Base-by-base conservation (phyloP, 2,797 vertebrate species). In the Perdix hodgsoniae region DNA sequence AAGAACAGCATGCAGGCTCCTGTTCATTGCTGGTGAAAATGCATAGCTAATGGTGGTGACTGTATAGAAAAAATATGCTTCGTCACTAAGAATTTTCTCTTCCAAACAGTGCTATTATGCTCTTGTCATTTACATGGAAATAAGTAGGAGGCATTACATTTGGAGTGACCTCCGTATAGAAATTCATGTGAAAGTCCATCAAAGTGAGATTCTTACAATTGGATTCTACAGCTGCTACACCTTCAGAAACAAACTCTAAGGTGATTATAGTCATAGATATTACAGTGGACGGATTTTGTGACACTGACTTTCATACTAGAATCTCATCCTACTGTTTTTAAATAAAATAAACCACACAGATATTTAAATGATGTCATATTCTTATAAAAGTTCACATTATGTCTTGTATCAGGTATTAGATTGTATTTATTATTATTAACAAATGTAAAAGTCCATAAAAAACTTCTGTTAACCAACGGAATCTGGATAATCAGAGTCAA, bases 401-500 rank as follows among this genome's bases (percentile, higher is more conserved):
- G 39, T 35, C 18, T 49, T 81, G 14, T 72, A 71, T 84, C 29
- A 64, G 39, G 37, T 66, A 27, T 33, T 24, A 83, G 47, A 75
- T 78, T 90, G 18, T 54, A 84, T 63, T 95, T 95, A 72, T 65
- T 79, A 90, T 76, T 86, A 83, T 60, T 95, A 83, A 5, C 6
- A 56, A 90, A 88, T 82, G 11, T 22, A 95, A 97, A 56, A 24
- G 29, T 65, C 73, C 31, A 70, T 83, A 10, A 91, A 96, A 92
- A 89, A 84, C 45, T 83, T 67, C 39, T 5, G 4, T 76, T 65
- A 79, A 82, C 86, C 96, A 72, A 95, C 10, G 73, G 21, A 95
- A 81, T 56, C 70, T 73, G 66, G 70, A 54, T 83, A 97, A 87
- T 37, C 82, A 84, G 60, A 95, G 54, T 63, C 75, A 94, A 92